phyloP scores from a whole-genome alignment of 2,113 vertebrate species.

The Otocyon megalotis region DNA sequence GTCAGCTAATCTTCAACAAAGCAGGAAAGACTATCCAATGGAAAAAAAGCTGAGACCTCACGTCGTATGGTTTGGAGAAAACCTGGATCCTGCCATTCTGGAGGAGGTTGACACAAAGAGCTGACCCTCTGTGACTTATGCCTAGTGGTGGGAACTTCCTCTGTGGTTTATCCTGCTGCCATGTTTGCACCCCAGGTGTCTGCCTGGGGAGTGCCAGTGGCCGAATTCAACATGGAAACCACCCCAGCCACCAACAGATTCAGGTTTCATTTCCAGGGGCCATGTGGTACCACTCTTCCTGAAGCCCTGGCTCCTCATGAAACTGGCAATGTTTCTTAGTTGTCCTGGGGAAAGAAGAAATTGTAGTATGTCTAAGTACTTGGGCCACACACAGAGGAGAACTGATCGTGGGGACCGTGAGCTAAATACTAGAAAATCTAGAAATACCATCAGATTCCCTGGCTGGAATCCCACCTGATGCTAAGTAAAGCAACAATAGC shows the following conservation, averaged over 20 bases:
- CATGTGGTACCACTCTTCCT: conserved; percentile 94
- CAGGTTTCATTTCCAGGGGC: conserved; percentile 96
- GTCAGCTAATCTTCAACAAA: too few relatives aligned
- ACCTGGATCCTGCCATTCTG: too few relatives aligned
- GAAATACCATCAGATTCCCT: background rate
- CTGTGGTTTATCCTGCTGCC: conserved; percentile 96
- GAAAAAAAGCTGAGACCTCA: too few relatives aligned
- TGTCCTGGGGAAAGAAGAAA: background rate
- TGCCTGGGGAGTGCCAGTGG: conserved; percentile 94
- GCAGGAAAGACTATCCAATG: too few relatives aligned
- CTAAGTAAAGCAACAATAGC: background rate
- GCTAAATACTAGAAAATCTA: background rate
- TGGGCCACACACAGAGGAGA: background rate
- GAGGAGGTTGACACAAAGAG: too few relatives aligned
- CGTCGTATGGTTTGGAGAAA: too few relatives aligned
- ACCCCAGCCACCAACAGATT: conserved; percentile 90
- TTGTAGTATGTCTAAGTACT: background rate
- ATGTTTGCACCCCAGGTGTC: conserved; percentile 97
- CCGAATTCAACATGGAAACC: conserved; percentile 94
- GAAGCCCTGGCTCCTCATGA: conserved; percentile 92
- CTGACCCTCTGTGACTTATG: too few relatives aligned
- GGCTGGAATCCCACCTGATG: background rate
- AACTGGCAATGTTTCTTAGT: conserved; percentile 88
- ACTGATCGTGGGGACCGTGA: background rate
- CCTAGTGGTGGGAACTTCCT: conserved; percentile 98